Evolutionary conservation across 2,888 invertebrate species (phyloP).

Genomic region (Caenorhabditis virilis): DNA sequence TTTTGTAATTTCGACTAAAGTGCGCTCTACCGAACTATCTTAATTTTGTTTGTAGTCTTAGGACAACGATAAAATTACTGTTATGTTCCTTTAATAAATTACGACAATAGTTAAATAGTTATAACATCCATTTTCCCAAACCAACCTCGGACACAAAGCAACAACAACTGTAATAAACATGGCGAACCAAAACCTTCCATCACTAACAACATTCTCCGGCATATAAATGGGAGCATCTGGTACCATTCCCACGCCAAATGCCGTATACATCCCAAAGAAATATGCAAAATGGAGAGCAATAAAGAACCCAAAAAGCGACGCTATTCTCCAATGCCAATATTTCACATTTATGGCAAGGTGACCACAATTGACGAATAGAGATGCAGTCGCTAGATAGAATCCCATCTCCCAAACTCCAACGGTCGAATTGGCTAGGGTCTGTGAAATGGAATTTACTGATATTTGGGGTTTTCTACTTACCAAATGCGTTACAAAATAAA

Average conservation of each 20-base stretch:
- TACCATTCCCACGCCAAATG: slow-evolving; percentile 11
- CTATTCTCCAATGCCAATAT: slow-evolving; percentile 76
- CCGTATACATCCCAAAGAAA: slow-evolving; percentile 21
- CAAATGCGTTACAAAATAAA: slow-evolving; percentile 82
- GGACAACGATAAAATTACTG: no score
- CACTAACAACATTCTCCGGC: slow-evolving; percentile 24
- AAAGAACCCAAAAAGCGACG: slow-evolving; percentile 46
- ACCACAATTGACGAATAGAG: slow-evolving; percentile 84
- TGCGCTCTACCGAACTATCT: no score
- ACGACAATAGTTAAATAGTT: no score
- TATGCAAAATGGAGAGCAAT: slow-evolving; percentile 45
- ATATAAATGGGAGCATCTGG: slow-evolving; percentile 43
- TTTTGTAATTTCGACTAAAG: no score
- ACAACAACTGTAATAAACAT: slow-evolving; percentile 34
- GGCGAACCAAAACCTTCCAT: slow-evolving; percentile 42
- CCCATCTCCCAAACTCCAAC: slow-evolving; percentile 91
- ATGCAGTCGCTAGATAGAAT: slow-evolving; percentile 82
- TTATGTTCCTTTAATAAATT: no score
- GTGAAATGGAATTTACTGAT: slow-evolving; percentile 10
- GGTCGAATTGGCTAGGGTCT: slow-evolving; percentile 60
- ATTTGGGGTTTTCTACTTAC: no score
- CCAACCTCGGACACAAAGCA: slow-evolving; percentile 47
- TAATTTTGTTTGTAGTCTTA: no score
- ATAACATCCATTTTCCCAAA: no score
- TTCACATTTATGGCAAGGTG: slow-evolving; percentile 87